A percentile compares a stretch with the other conserved stretches of the same genome.
Conservation (phyloP, 2,113 vertebrate genomes). For the Syngnathus typhle region DNA sequence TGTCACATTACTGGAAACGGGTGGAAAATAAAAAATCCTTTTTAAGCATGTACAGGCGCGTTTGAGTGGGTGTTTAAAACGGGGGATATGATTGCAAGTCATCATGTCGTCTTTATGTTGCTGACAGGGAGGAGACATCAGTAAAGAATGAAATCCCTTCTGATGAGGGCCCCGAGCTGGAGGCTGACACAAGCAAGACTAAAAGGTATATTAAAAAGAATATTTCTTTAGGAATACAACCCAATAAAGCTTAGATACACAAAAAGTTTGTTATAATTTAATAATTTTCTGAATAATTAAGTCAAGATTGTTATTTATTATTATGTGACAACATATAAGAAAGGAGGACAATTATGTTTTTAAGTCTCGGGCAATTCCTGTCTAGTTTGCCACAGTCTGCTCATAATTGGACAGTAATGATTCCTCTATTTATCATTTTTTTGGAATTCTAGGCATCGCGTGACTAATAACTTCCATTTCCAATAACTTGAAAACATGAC, state of each 20-base stretch:
- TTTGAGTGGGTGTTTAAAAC: neutral
- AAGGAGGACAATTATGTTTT: neutral
- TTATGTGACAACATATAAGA: no score
- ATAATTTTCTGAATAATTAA: no score
- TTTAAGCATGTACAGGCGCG: neutral
- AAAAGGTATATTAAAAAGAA: constrained; percentile 37
- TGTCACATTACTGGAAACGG: neutral
- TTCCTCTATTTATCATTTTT: neutral
- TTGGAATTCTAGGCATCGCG: neutral
- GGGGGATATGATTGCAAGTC: neutral
- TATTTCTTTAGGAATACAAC: no score
- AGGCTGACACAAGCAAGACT: constrained; percentile 35
- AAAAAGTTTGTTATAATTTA: no score
- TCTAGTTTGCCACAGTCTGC: neutral
- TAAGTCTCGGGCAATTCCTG: neutral
- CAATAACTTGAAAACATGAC: constrained; percentile 10
- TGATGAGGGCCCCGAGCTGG: constrained; percentile 35
- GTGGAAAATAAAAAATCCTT: neutral
- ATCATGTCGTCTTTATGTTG: neutral
- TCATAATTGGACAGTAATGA: neutral
- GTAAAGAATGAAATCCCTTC: constrained; percentile 31
- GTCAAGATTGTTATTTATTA: no score
- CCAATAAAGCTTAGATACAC: no score
- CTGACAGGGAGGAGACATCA: constrained; percentile 39
- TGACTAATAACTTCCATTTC: constrained; percentile 1